A percentile compares a stretch with the other conserved stretches of the same genome.
phyloP scores from a whole-genome alignment of 2,888 invertebrate genomes.

The Mermis nigrescens region DNA sequence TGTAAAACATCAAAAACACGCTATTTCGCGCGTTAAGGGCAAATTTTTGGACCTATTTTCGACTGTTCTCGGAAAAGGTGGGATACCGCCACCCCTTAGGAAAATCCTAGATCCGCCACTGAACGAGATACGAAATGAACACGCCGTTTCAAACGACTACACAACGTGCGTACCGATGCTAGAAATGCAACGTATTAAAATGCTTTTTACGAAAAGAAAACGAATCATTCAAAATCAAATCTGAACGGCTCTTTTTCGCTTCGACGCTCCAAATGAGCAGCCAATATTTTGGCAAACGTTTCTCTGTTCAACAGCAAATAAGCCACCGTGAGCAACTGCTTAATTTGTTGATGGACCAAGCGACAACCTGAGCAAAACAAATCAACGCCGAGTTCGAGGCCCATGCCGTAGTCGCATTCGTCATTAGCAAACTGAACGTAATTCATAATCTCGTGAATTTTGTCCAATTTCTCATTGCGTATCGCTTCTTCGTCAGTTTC shows the following conservation, averaged over 20 bases:
- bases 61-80: no score
- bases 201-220: no score
- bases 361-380: conserved; percentile 49
- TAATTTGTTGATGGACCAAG: conserved; percentile 47
- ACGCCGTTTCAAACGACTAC: no score
- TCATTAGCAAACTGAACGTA: conserved; percentile 71
- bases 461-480: conserved; percentile 37
- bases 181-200: no score
- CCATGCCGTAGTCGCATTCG: conserved; percentile 83
- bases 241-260: conserved; percentile 23
- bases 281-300: conserved; percentile 51
- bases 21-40: no score
- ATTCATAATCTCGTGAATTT: conserved; percentile 59
- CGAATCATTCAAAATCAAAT: background rate
- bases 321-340: conserved; percentile 49
- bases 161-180: no score
- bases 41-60: no score
- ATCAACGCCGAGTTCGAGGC: conserved; percentile 66
- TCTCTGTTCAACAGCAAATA: conserved; percentile 55
- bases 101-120: no score
- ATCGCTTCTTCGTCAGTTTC: conserved; percentile 39
- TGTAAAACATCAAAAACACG: no score
- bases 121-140: no score
- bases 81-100: no score
- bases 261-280: conserved; percentile 54